Evolutionary conservation across 2,113 vertebrate genomes (phyloP), one percentile per base, ranked within the genome.

Genomic region (Ailurus styani): DNA sequence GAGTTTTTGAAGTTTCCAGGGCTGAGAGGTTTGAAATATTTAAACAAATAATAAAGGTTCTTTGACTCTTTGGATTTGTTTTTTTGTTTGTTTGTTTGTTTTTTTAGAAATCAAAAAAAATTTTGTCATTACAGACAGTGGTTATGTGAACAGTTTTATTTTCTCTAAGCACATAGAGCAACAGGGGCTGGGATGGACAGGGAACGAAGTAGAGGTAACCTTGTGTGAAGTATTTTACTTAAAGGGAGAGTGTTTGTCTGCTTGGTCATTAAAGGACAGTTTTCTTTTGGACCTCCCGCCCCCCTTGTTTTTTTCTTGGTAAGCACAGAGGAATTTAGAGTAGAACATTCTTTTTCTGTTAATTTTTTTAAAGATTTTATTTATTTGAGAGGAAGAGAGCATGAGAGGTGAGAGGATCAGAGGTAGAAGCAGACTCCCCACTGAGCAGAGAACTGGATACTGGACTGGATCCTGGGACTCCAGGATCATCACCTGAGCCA

Each of bases 101-200:
- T 77, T 75, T 45, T 92, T 70, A 75, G 40, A 92, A 64, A 66
- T 85, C 11, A 66, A 64, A 88, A 77, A 45, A 72, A 34, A 18
- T 50, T 79, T 72, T 77, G 54, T 23, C 34, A 66, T 66, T 57
- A 55, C 25, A 78, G 37, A 55, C 12, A 50, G n/a, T 64, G 62
- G 14, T 79, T 93, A 40, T 93, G 34, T 78, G 84, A 68, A 90
- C 17, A 81, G 27, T n/a, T 37, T 64, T 94, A 31, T 89, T 79
- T 85, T 40, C 37, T 66, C 78, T 89, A 54, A 85, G 70, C 18
- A 84, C 27, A 40, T 25, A 40, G 23, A 85, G n/a, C n/a, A 47
- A 10, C 47, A 73, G 47, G 4, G 55, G 29, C 54, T 81, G 37
- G 34, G 31, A 6, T 6, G 25, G 37, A 27, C 20, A 7, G 8